Conservation (phyloP, 1,140 invertebrate genomes). For the Papilio machaon region DNA sequence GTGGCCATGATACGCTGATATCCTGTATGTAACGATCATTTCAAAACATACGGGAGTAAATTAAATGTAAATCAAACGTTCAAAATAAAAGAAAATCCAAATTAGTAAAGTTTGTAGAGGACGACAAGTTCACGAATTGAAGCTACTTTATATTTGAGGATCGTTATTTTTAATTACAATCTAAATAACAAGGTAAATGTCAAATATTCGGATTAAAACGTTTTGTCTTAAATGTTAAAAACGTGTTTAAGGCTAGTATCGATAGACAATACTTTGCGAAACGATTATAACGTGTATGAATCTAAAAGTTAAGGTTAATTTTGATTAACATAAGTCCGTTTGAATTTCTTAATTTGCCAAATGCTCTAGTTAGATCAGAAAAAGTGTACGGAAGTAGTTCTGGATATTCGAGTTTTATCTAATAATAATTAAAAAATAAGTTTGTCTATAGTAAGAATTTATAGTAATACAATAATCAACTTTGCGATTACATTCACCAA, state of each 20-base stretch:
- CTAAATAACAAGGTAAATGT: constrained; percentile 6
- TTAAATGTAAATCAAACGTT: not conserved
- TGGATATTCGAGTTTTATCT: too few relatives aligned
- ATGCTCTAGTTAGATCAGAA: too few relatives aligned
- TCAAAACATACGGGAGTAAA: not conserved
- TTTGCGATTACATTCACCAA: not conserved
- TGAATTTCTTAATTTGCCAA: too few relatives aligned
- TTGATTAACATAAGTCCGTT: not conserved
- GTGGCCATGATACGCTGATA: too few relatives aligned
- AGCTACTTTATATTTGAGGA: not conserved
- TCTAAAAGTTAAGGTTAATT: not conserved
- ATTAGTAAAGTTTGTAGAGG: not conserved
- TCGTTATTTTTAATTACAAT: constrained; percentile 30
- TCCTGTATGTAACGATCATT: not conserved
- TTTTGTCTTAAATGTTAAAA: constrained; percentile 1
- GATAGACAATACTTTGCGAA: not conserved
- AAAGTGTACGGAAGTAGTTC: too few relatives aligned
- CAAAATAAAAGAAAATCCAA: not conserved
- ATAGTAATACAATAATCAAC: not conserved
- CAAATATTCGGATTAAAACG: constrained; percentile 9
- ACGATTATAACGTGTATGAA: not conserved
- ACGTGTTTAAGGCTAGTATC: not conserved
- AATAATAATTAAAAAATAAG: too few relatives aligned
- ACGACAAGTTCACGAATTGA: constrained; percentile 9
- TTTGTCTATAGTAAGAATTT: too few relatives aligned